These are phyloP conservation scores for Ligdia adustata DNA, from an alignment of 2,888 invertebrate species.

Conservation along the genomic window DNA sequence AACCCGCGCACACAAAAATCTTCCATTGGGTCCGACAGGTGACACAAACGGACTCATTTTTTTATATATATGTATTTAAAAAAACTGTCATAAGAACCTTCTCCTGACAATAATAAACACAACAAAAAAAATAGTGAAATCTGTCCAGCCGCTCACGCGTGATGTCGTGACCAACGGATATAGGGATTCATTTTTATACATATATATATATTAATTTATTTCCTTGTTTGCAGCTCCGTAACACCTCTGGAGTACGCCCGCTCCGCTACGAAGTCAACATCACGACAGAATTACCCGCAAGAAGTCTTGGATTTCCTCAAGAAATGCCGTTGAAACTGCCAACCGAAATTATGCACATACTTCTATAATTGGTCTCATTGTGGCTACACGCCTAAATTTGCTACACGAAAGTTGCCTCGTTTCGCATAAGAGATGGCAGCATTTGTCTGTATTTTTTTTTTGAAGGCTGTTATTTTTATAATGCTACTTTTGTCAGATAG, in stretches of 20 bases:
- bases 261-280: slow-evolving; percentile 57
- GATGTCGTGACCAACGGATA: no score
- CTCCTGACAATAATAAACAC: no score
- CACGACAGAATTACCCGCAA: slow-evolving; percentile 59
- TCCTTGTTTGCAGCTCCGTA: slow-evolving; percentile 52
- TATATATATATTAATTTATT: background rate
- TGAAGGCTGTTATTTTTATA: no score
- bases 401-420: slow-evolving; percentile 13
- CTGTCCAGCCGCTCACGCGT: background rate
- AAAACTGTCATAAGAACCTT: no score
- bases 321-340: slow-evolving; percentile 63
- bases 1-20: no score
- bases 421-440: slow-evolving; percentile 12
- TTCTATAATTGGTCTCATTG: slow-evolving; percentile 11
- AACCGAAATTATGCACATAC: background rate
- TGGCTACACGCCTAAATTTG: slow-evolving; percentile 1
- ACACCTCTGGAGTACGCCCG: slow-evolving; percentile 71
- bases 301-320: slow-evolving; percentile 73
- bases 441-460: no score
- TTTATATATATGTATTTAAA: background rate
- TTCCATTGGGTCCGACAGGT: no score
- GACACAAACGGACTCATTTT: no score
- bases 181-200: background rate
- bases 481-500: no score
- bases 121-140: no score